These are phyloP conservation scores for Malaclemys terrapin DNA, from an alignment of 2,113 vertebrate species.

Conservation along the genomic window DNA sequence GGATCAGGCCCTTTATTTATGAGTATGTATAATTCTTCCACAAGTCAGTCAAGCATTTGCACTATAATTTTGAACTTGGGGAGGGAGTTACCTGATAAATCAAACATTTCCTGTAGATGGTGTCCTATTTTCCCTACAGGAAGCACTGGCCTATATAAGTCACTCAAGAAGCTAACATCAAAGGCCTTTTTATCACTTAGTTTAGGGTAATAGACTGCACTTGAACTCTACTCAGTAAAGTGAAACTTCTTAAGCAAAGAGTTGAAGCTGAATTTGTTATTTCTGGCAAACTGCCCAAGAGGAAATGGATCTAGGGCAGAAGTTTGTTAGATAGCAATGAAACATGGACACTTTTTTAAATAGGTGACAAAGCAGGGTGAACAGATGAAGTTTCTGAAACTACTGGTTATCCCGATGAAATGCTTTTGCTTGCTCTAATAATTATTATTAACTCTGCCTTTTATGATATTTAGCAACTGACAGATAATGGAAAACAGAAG, in stretches of 20 bases:
- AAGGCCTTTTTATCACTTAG: constrained; percentile 81
- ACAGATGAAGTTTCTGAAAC: constrained; percentile 58
- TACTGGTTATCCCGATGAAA: constrained; percentile 12
- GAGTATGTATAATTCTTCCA: constrained; percentile 22
- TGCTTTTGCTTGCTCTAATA: constrained; percentile 28
- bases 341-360: constrained; percentile 71
- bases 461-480: constrained; percentile 35
- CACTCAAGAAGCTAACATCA: constrained; percentile 79
- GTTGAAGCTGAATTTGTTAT: constrained; percentile 80
- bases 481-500: constrained; percentile 61
- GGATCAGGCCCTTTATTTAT: not conserved
- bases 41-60: constrained; percentile 55
- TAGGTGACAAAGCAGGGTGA: constrained; percentile 56
- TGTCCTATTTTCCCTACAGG: constrained; percentile 45
- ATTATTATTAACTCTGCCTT: not conserved
- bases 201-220: constrained; percentile 75
- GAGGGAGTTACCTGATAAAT: constrained; percentile 60
- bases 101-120: constrained; percentile 69
- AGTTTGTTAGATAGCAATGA: constrained; percentile 67
- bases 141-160: constrained; percentile 69
- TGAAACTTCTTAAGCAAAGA: constrained; percentile 80
- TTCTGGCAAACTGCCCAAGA: constrained; percentile 80
- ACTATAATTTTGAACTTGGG: constrained; percentile 49
- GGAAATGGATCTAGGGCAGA: constrained; percentile 75
- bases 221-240: constrained; percentile 76